phyloP scores from a whole-genome alignment of 1,140 invertebrate genomes.

The Heterodera carotae region DNA sequence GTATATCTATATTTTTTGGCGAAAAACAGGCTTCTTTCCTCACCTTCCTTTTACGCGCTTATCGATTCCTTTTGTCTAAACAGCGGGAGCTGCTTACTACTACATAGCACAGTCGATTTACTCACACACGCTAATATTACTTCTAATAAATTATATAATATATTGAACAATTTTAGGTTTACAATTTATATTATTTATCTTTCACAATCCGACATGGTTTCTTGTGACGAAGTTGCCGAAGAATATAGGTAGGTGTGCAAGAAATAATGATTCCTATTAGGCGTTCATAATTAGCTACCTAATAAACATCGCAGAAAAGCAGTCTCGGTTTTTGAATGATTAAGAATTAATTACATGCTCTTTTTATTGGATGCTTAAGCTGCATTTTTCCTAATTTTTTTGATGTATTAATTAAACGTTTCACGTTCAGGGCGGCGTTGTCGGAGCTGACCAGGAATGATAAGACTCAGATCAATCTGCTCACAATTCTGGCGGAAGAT shows the following conservation, averaged over 20 bases:
- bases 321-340: no score
- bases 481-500: conserved; percentile 94
- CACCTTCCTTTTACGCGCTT: background rate
- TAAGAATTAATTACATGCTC: no score
- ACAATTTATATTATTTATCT: background rate
- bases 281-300: no score
- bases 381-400: background rate
- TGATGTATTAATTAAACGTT: background rate
- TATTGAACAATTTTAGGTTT: background rate
- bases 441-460: conserved; percentile 86
- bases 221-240: conserved; percentile 36
- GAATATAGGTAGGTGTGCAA: conserved; percentile 37
- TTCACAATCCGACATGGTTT: conserved; percentile 8
- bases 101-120: no score
- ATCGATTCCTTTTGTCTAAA: no score
- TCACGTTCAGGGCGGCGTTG: conserved; percentile 67
- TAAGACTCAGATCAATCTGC: conserved; percentile 91
- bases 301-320: no score
- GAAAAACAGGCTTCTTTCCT: background rate
- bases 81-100: background rate
- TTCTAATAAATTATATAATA: no score
- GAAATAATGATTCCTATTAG: no score
- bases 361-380: no score
- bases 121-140: no score
- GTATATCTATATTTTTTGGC: background rate